phyloP scores from a whole-genome alignment of 2,797 vertebrate species.

The Fratercula arctica region DNA sequence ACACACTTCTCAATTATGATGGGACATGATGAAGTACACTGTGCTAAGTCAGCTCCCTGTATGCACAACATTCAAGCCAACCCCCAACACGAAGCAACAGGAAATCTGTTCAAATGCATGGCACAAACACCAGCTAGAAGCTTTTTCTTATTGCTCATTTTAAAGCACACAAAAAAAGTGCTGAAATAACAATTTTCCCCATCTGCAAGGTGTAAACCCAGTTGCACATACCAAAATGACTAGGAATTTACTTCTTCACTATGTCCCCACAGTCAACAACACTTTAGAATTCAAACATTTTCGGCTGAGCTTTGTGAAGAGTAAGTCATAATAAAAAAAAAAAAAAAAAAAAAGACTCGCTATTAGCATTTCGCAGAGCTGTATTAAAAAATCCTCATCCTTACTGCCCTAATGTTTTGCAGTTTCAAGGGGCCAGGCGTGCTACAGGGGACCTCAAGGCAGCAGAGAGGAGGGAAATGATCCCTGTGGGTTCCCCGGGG shows the following conservation, averaged over 20 bases:
- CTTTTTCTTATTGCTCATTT: not conserved
- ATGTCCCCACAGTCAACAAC: not conserved
- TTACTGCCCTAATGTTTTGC: not conserved
- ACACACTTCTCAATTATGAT: not conserved
- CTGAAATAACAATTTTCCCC: not conserved
- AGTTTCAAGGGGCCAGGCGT: not conserved
- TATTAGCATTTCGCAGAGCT: not conserved
- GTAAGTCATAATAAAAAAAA: not conserved
- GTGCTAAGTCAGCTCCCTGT: not conserved
- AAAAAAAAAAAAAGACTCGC: not conserved
- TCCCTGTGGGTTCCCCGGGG: rapidly evolving
- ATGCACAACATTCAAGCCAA: not conserved
- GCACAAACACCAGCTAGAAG: not conserved
- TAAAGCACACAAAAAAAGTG: not conserved
- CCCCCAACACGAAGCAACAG: not conserved
- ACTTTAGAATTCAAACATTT: not conserved
- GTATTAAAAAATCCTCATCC: not conserved
- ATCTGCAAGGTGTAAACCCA: not conserved
- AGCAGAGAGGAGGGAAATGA: not conserved
- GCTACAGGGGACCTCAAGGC: rapidly evolving
- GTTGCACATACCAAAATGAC: not conserved
- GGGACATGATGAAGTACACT: not conserved
- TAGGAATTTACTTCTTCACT: not conserved
- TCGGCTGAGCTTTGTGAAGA: not conserved
- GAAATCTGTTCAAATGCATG: not conserved